Evolutionary conservation across 2,113 vertebrate species (phyloP).

Genomic region (Mugil cephalus): DNA sequence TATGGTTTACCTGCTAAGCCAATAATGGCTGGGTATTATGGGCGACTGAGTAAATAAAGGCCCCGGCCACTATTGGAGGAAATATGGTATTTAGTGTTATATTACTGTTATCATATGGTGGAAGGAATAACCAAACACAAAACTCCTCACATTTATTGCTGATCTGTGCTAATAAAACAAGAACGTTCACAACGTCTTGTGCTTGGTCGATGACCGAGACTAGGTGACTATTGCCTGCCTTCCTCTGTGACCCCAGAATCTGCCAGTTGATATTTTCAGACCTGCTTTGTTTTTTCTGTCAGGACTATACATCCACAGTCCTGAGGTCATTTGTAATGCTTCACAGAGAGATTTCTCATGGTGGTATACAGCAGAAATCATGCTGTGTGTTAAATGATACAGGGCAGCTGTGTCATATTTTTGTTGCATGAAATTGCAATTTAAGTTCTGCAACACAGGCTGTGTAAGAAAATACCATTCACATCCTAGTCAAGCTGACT

Average conservation of each 20-base stretch:
- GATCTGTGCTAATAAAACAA: not conserved
- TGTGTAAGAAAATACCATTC: constrained; percentile 1
- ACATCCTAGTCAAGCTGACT: not conserved
- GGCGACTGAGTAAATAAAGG: too few species aligned
- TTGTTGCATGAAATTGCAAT: constrained; percentile 10
- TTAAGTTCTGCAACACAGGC: not conserved
- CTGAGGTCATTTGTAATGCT: constrained; percentile 10
- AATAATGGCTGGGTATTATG: too few species aligned
- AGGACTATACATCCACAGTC: not conserved
- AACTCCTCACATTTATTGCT: too few species aligned
- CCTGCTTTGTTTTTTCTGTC: not conserved
- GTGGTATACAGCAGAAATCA: constrained; percentile 1
- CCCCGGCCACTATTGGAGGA: too few species aligned
- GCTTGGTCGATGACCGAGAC: not conserved
- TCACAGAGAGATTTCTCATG: not conserved
- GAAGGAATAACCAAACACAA: too few species aligned
- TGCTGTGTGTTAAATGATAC: not conserved
- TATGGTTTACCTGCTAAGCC: too few species aligned
- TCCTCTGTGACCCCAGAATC: not conserved
- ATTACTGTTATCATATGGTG: not conserved
- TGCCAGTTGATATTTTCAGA: not conserved
- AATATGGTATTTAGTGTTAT: not conserved
- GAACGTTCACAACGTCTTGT: too few species aligned
- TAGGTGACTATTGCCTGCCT: not conserved
- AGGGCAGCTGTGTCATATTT: constrained; percentile 19